These are phyloP conservation scores for Macrotis lagotis DNA, from an alignment of 2,113 vertebrate genomes.

Conservation along the genomic window DNA sequence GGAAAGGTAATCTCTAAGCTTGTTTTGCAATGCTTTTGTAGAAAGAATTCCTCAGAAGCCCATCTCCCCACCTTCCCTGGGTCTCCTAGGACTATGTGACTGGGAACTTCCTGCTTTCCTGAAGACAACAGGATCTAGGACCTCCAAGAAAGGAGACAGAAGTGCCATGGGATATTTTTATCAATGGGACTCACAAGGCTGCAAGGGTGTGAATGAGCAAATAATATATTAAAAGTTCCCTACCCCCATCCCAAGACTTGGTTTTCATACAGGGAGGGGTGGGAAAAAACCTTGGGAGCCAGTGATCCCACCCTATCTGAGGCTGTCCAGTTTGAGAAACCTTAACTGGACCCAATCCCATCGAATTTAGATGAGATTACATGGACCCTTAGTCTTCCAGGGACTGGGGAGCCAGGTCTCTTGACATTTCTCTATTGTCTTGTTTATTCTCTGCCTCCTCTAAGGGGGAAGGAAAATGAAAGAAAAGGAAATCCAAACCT, in stretches of 20 bases:
- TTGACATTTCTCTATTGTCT: neutral
- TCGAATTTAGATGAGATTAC: neutral
- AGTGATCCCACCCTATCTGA: neutral
- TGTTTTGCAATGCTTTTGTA: neutral
- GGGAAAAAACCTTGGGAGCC: neutral
- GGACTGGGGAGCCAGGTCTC: neutral
- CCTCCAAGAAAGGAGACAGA: neutral
- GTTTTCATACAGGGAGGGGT: constrained; percentile 11
- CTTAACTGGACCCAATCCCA: neutral
- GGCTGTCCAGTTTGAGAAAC: neutral
- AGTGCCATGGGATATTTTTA: constrained; percentile 65
- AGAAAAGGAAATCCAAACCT: neutral
- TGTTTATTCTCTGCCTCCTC: neutral
- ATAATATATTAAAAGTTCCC: constrained; percentile 69
- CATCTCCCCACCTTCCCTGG: neutral
- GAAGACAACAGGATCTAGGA: neutral
- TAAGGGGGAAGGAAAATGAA: neutral
- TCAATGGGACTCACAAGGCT: constrained; percentile 67
- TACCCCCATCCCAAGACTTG: constrained; percentile 46
- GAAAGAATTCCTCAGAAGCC: neutral
- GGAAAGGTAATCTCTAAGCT: neutral
- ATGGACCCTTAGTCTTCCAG: neutral
- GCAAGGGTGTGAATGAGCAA: constrained; percentile 69
- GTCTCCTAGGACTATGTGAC: neutral
- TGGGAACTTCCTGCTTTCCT: constrained; percentile 29